Conservation (phyloP, 2,888 invertebrate genomes). For the Oconnorella tubifera region DNA sequence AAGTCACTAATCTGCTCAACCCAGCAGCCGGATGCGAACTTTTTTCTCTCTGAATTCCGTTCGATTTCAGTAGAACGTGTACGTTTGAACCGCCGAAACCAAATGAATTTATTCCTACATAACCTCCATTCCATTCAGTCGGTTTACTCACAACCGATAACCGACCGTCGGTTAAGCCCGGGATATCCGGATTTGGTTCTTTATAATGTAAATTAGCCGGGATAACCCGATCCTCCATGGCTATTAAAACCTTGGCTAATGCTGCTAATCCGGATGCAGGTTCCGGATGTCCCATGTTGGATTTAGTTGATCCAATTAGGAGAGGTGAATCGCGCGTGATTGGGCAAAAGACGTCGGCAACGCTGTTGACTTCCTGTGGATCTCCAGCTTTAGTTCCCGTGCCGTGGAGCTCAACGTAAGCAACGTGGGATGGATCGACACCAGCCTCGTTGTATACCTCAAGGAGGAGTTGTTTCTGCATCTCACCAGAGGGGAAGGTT, state of each 20-base stretch:
- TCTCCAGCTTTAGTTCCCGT: slow-evolving; percentile 94
- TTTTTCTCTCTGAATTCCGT: not conserved
- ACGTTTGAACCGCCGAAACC: slow-evolving; percentile 82
- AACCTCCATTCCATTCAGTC: slow-evolving; percentile 83
- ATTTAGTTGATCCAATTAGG: slow-evolving; percentile 91
- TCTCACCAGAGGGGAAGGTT: slow-evolving; percentile 63
- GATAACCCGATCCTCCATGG: slow-evolving; percentile 85
- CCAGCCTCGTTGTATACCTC: slow-evolving; percentile 82
- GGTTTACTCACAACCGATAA: slow-evolving; percentile 75
- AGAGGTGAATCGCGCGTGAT: slow-evolving; percentile 64
- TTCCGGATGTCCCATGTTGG: slow-evolving; percentile 98
- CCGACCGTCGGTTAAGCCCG: slow-evolving; percentile 82
- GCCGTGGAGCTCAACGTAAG: slow-evolving; percentile 95
- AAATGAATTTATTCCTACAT: slow-evolving; percentile 90
- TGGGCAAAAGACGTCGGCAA: slow-evolving; percentile 66
- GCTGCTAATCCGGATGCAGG: slow-evolving; percentile 76
- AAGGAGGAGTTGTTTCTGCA: slow-evolving; percentile 65
- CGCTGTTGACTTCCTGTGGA: slow-evolving; percentile 93
- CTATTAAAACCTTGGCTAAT: slow-evolving; percentile 77
- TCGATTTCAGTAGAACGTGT: slow-evolving; percentile 59
- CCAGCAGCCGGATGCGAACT: slow-evolving; percentile 52
- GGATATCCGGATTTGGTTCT: slow-evolving; percentile 82
- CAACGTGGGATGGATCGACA: slow-evolving; percentile 76
- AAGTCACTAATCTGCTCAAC: slow-evolving; percentile 70
- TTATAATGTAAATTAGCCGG: slow-evolving; percentile 88